Evolutionary conservation across 2,113 vertebrate genomes (phyloP), one percentile per base, ranked within the genome.

Genomic region (Mixornis gularis): DNA sequence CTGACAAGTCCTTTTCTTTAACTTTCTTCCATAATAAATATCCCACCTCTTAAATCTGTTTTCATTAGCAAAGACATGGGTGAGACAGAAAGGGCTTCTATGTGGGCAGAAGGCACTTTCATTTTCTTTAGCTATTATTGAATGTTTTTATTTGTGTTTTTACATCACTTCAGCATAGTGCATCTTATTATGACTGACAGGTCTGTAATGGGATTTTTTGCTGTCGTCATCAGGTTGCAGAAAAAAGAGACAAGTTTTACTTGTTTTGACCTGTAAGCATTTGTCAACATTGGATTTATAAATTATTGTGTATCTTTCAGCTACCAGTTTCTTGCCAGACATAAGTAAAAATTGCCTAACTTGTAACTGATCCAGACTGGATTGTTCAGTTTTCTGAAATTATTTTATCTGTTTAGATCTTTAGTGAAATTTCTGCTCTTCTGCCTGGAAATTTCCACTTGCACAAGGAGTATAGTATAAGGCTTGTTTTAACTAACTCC

Each of bases 21-120:
- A 95, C 94, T 95, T 96, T 95, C 64, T 97, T 95, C 88, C 89
- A 60, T 97, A 95, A 97, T 94, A 96, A 97, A 97, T 97, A 90
- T 85, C 60, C 78, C 91, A 96, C 88, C 85, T 95, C 81, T 78
- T 90, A 93, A 95, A 97, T 97, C 91, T 97, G 88, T 96, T 97
- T 96, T 96, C 92, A 97, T 97, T 97, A 97, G 94, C 83, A 72
- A 86, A 97, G 81, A 89, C 90, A 73, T 87, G 49, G 48, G 25
- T 66, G 56, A 94, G 64, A 46, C 65, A 71, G 21, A 71, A 92
- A 68, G 65, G n/a, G 25, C 8, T 91, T 87, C 92, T n/a, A 3
- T 74, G 49, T n/a, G 87, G 62, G 87, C 80, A 85, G 40, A 52
- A 43, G 72, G 59, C 40, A 80, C 30, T 80, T 96, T 49, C 56